Percentiles rank a stretch among this genome's conserved stretches.
These are phyloP conservation scores for Malurus elegans DNA, from an alignment of 2,113 vertebrate species.

Conservation along the genomic window DNA sequence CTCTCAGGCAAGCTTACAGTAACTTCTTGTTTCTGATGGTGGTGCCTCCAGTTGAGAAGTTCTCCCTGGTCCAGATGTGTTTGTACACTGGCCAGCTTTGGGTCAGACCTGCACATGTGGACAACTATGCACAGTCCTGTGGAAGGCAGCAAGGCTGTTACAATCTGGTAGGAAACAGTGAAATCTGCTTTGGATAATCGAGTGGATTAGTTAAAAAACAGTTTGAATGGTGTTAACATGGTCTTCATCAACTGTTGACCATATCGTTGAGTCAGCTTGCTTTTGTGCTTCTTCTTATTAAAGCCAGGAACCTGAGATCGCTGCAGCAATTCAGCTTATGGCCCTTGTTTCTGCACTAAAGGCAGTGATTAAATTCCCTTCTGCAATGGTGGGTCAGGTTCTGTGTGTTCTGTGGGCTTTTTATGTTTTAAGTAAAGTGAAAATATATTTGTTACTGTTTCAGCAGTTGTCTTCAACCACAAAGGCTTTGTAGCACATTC, in stretches of 20 bases:
- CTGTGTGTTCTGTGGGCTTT: background rate
- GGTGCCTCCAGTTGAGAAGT: background rate
- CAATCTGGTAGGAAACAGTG: background rate
- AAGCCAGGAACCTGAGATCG: background rate
- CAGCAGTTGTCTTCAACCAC: background rate
- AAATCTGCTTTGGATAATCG: background rate
- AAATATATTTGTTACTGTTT: constrained; percentile 9
- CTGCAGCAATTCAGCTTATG: background rate
- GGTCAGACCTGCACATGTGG: background rate
- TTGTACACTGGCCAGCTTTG: background rate
- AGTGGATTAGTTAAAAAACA: background rate
- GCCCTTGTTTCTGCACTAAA: background rate
- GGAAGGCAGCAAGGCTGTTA: background rate
- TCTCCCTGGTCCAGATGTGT: background rate
- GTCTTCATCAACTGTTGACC: background rate
- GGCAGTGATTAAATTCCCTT: background rate
- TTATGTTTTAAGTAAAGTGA: background rate
- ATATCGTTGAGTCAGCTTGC: background rate
- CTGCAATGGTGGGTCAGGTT: background rate
- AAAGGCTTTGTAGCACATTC: constrained; percentile 12
- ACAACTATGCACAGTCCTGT: background rate
- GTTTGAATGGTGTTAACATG: background rate
- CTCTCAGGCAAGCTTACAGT: background rate
- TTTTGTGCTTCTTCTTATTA: background rate
- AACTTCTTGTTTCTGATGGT: background rate